Percentiles rank a stretch among this genome's conserved stretches.
Evolutionary conservation across 2,113 vertebrate species (phyloP).

Genomic region (Otis tarda): DNA sequence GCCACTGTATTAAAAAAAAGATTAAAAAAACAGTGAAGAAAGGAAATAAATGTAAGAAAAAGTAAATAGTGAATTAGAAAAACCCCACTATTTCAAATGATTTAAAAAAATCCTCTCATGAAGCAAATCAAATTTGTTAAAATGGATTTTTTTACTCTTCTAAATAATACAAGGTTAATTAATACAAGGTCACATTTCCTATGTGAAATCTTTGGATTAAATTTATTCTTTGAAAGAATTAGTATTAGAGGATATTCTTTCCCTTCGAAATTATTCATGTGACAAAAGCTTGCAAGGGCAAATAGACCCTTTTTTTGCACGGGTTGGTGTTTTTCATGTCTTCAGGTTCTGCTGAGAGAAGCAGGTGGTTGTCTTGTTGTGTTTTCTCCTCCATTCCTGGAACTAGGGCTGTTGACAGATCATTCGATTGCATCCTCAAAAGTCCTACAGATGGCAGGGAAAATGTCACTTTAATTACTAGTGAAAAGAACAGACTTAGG

Average conservation of each 20-base stretch:
- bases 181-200: background rate
- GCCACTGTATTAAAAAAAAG: background rate
- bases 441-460: slow-evolving; percentile 47
- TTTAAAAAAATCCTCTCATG: background rate
- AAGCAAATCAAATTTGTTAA: background rate
- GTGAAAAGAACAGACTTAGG: background rate
- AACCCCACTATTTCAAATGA: background rate
- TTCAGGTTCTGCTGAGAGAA: background rate
- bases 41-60: background rate
- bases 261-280: background rate
- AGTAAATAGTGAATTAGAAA: background rate
- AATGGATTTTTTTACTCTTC: background rate
- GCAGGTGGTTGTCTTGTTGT: background rate
- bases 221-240: background rate
- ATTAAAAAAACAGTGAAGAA: background rate
- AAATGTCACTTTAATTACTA: slow-evolving; percentile 59
- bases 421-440: background rate
- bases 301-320: background rate
- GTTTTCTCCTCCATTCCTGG: background rate
- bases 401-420: slow-evolving; percentile 31
- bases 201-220: background rate
- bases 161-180: background rate
- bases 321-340: background rate
- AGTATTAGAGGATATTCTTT: background rate
- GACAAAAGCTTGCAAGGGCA: background rate